phyloP scores from a whole-genome alignment of 2,888 invertebrate genomes.

The Ophion ellenae region DNA sequence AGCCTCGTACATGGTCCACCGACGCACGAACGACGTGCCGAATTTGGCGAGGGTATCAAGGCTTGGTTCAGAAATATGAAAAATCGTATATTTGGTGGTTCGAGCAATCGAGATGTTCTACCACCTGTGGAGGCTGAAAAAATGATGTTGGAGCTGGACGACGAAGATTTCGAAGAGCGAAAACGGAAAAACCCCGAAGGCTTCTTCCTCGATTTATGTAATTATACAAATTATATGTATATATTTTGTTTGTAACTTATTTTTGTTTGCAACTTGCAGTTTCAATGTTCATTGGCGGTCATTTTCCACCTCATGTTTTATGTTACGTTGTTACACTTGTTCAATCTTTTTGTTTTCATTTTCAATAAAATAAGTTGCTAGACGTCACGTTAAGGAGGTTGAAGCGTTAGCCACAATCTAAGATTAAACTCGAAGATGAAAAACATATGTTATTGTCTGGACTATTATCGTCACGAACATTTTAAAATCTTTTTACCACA shows the following conservation, averaged over 20 bases:
- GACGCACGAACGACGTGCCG: constrained; percentile 26
- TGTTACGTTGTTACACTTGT: not conserved
- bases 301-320: not conserved
- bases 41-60: constrained; percentile 69
- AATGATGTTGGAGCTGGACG: constrained; percentile 51
- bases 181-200: constrained; percentile 40
- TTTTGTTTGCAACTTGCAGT: not conserved
- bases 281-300: not conserved
- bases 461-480: too few relatives aligned
- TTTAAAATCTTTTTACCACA: too few relatives aligned
- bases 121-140: constrained; percentile 25
- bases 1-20: constrained; percentile 31
- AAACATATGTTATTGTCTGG: too few relatives aligned
- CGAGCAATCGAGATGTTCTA: not conserved
- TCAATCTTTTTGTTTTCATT: not conserved
- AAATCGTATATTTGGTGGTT: constrained; percentile 60
- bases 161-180: constrained; percentile 52
- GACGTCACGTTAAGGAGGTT: too few relatives aligned
- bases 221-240: constrained; percentile 21
- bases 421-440: too few relatives aligned
- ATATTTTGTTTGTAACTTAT: not conserved
- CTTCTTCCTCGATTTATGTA: constrained; percentile 70
- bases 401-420: too few relatives aligned
- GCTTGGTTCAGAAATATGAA: constrained; percentile 73
- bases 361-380: not conserved